Base-by-base conservation (phyloP, 2,113 vertebrate species). In the Craseonycteris thonglongyai region DNA sequence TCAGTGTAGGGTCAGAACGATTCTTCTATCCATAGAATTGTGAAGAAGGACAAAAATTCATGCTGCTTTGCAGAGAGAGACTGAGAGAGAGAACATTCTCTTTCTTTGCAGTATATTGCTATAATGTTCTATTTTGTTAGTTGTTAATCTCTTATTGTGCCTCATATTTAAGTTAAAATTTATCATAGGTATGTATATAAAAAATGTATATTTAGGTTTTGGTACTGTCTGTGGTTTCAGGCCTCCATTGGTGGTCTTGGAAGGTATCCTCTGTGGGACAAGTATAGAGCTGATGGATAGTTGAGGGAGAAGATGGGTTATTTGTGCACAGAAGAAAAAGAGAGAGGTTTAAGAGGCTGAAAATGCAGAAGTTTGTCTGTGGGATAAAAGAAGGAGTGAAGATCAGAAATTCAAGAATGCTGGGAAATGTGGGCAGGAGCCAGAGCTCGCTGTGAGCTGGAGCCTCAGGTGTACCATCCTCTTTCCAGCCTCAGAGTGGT, bases 401-500 rank as follows among this genome's bases (percentile, higher is more conserved):
- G 8, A 35, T 61, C 5, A 38, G 47, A 30, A 18, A n/a, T 45
- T 61, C 5, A 38, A 40, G 24, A 18, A n/a, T 45, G 16, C 88
- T 33, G 38, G 54, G 24, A 42, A n/a, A 6, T 15, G 10, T 7
- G 30, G n/a, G 26, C 58, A 28, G 35, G 26, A 87, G 18, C 24
- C 66, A 81, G 56, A 56, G 38, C 33, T 13, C 30, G 6, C 18
- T 38, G 33, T 33, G 19, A 56, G 14, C 75, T 26, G 54, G n/a
- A 51, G 15, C 10, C 28, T 51, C 10, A 3, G 14, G 1, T 35
- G 3, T 1, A 10, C 22, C 19, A 26, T n/a, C 38, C 2, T 71
- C 61, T 75, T 49, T 45, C 78, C 16, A 2, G 5, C 22, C 21
- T 24, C 45, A 2, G 38, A 21, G 63, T n/a, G n/a, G 47, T 18